Evolutionary conservation across 92 coral and sea anemone genomes (phyloP), one percentile per base, ranked within the genome.

Genomic region (Virgularia gustaviana): DNA sequence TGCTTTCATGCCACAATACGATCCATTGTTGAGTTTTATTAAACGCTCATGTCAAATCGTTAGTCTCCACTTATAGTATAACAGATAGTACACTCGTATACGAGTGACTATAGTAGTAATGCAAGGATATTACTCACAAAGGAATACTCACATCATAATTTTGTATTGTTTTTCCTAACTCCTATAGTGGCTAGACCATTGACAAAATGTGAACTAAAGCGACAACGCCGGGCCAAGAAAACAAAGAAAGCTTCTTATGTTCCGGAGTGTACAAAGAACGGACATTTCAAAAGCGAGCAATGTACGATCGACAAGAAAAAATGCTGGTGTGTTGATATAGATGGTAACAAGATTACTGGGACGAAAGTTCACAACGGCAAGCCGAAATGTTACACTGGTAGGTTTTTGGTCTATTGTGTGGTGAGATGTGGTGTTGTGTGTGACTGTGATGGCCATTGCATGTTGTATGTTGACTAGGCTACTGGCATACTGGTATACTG

Each of bases 301-400:
- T 94, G 99, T 45, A 65, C 39, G 24, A 51, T 61, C 36, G 63
- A 75, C 2, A n/a, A 36, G 12, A 64, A 51, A 42, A 73, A 29
- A 71, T 94, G 99, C 49, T 94, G 99, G 99, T 94, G 99, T 34
- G 99, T 89, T 5, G 75, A 87, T 42, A 65, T 68, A 8, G 71
- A 79, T 6, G 99, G 99, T 1, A 84, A 49, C 52, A 77, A 71
- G 70, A 80, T 89, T 10, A 49, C 65, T 8, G 94, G 86, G 30
- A 89, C 99, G 1, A 78, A 36, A 75, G 77, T 78, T 64, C 71
- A 65, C 42, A 47, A 70, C 20, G 41, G 59, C 42, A 63, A 57
- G 52, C 99, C 90, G 2, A 77, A 73, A 27, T 94, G 99, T 63
- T 80, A 77, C 44, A 61, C 57, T 54, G 88, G 99, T 90, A 45